Evolutionary conservation across 2,888 invertebrate species (phyloP).

Genomic region (Phengaris alcon): DNA sequence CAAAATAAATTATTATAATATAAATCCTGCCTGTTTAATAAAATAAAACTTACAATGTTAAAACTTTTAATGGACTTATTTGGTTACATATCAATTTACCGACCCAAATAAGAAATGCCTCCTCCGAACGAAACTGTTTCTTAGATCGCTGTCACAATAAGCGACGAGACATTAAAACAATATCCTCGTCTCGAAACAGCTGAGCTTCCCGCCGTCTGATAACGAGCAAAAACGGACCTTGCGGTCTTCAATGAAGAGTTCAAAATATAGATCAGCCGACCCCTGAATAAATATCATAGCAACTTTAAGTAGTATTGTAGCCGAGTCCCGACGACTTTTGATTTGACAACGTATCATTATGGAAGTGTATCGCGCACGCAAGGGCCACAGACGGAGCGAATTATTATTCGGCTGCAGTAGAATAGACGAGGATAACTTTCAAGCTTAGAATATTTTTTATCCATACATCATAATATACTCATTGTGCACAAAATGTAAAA

Average conservation of each 20-base stretch:
- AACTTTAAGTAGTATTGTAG: conserved; percentile 34
- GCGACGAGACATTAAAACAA: conserved; percentile 38
- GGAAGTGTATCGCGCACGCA: conserved; percentile 25
- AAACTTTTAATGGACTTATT: too few relatives aligned
- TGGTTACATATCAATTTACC: not conserved
- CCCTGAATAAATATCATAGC: conserved; percentile 31
- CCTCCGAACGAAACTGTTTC: conserved; percentile 26
- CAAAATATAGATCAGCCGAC: not conserved
- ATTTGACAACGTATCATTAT: conserved; percentile 30
- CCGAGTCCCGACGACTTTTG: conserved; percentile 29
- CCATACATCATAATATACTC: too few relatives aligned
- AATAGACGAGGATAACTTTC: not conserved
- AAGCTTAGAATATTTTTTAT: not conserved
- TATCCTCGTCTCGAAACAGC: conserved; percentile 41
- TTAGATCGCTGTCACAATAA: conserved; percentile 33
- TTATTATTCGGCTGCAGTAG: not conserved
- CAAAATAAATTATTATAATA: too few relatives aligned
- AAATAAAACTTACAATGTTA: too few relatives aligned
- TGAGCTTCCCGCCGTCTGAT: conserved; percentile 35
- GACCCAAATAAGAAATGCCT: conserved; percentile 21
- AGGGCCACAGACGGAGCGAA: not conserved
- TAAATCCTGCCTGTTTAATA: too few relatives aligned
- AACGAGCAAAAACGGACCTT: conserved; percentile 32
- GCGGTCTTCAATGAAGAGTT: conserved; percentile 8
- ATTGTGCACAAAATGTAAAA: conserved; percentile 1